Evolutionary conservation across 2,113 vertebrate genomes (phyloP), one percentile per base, ranked within the genome.

Genomic region (Saiga tatarica): DNA sequence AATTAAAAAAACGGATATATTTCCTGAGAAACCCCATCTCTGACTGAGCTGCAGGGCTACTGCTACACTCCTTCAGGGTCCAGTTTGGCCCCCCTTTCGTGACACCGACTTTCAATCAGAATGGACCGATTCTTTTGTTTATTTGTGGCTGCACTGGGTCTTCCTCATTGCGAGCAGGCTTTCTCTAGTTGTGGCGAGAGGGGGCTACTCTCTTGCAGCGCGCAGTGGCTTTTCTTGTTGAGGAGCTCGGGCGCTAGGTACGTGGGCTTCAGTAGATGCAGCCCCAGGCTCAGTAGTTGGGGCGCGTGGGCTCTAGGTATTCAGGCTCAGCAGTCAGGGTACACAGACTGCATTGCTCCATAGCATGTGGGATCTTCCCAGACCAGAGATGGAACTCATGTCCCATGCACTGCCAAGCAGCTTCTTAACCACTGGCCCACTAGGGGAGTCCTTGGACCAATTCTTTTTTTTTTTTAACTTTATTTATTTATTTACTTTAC

Each of bases 91-190:
- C 16, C 30, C 39, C 8, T 42, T 30, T 17, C 11, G 0, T n/a
- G 53, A 88, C 10, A 14, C 1, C 23, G 42, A 53, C 47, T 84
- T 82, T 60, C 60, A 53, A 0, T 45, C 28, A 93, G 36, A 47
- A 55, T 13, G 52, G n/a, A 33, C 17, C 30, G 15, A 25, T 25
- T 42, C 62, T 42, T 39, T 21, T 74, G 39, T 64, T 28, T 74
- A 6, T 47, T 0, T 47, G 12, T 42, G 39, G 39, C 39, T 42
- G 71, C 71, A 7, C 39, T 39, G 71, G n/a, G 39, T 15, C 39
- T 76, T 26, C 12, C 0, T 42, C 23, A 7, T 12, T 76, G 6
- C 3, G 0, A 26, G 11, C 1, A 13, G 71, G 23, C 71, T 42
- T 76, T 76, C 23, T 76, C 71, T 76, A 42, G 3, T 42, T 76